Evolutionary conservation across 2,888 invertebrate species (phyloP), one percentile per base, ranked within the genome.

Genomic region (Oscheius myriophilus): DNA sequence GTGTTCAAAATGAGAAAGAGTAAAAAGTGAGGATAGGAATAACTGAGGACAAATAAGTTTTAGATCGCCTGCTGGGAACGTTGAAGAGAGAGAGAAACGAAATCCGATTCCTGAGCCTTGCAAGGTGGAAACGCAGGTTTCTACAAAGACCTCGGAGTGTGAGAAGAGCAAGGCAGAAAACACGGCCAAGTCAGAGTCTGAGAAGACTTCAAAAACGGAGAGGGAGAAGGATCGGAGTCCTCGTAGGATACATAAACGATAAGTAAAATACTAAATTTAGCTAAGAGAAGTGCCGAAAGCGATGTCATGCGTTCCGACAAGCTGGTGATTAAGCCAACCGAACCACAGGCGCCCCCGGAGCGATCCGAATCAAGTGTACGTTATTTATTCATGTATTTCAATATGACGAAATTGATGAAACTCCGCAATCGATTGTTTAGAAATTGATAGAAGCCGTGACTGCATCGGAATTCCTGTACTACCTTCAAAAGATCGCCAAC

Each of bases 401-500:
- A n/a, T n/a, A n/a, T n/a, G n/a, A n/a, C n/a, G n/a, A n/a, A n/a
- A n/a, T n/a, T n/a, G n/a, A n/a, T n/a, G n/a, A 46, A n/a, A n/a
- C 46, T 46, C 43, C 43, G 11, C 14, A 6, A 18, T 6, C 11
- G 12, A 12, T 16, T 12, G 2, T 64, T 55, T 55, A 69, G 69
- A 58, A 51, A 9, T 33, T 70, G 23, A 54, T 49, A 2, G 25
- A 26, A 46, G 70, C 75, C 9, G 57, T 75, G 45, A 68, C 57
- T 14, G 57, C 51, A 16, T 53, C 68, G 14, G 66, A 71, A 16
- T 76, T 78, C 55, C 45, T 57, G 6, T 26, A 68, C 23, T 45
- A 58, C 51, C 64, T 76, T 73, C 52, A 92, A 86, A 92, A 93
- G 25, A 91, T 93, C 70, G 90, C 95, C 72, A 94, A 95, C 87